Evolutionary conservation across 2,888 invertebrate species (phyloP).

Genomic region (Margaritifera margaritifera): DNA sequence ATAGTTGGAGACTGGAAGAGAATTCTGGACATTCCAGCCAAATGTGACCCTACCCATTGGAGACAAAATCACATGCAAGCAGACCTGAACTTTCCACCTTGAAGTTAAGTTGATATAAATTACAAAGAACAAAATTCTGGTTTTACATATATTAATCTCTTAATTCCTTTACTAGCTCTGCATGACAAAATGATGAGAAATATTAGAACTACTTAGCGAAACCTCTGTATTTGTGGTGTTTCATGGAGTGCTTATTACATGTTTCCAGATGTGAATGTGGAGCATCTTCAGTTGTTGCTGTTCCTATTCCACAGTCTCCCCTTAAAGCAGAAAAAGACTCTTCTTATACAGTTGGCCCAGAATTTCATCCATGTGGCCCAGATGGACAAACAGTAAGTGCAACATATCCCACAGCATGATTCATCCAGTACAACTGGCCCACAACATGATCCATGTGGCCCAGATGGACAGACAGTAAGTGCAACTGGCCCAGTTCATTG

Average conservation of each 20-base stretch:
- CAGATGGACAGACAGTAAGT: no score
- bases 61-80: no score
- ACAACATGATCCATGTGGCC: no score
- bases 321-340: slow-evolving; percentile 96
- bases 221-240: not conserved
- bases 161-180: not conserved
- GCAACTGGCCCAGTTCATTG: no score
- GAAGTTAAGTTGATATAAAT: no score
- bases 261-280: slow-evolving; percentile 88
- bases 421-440: slow-evolving; percentile 77
- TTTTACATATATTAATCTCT: not conserved
- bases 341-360: slow-evolving; percentile 79
- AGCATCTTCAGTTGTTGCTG: slow-evolving; percentile 93
- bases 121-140: not conserved
- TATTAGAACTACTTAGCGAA: not conserved
- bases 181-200: not conserved
- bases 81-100: no score
- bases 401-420: slow-evolving; percentile 98
- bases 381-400: slow-evolving; percentile 48
- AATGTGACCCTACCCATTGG: no score
- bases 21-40: no score
- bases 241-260: not conserved
- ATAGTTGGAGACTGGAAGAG: no score
- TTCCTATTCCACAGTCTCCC: slow-evolving; percentile 96
- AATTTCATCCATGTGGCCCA: slow-evolving; percentile 61